Conservation (phyloP, 2,113 vertebrate genomes). For the Myotis yumanensis region DNA sequence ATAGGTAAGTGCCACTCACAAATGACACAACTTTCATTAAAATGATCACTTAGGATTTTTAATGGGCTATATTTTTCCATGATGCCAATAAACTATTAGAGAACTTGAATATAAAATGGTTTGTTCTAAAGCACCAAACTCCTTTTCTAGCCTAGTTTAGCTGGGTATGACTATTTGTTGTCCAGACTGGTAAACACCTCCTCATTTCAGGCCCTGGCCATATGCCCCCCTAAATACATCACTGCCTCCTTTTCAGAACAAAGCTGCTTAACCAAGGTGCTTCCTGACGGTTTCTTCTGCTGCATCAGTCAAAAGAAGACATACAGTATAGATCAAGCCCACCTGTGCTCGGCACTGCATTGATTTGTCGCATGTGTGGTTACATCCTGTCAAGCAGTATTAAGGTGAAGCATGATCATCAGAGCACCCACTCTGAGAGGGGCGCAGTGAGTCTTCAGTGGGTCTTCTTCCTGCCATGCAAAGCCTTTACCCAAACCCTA, state of each 20-base stretch:
- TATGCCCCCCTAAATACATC: constrained; percentile 48
- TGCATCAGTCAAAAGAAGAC: constrained; percentile 60
- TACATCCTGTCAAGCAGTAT: constrained; percentile 56
- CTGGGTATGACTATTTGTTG: not conserved
- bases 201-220: constrained; percentile 40
- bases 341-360: constrained; percentile 55
- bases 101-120: not conserved
- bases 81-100: constrained; percentile 41
- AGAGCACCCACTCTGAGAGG: constrained; percentile 19
- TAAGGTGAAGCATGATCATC: constrained; percentile 53
- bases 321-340: not conserved
- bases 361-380: constrained; percentile 58
- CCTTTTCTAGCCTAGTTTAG: not conserved
- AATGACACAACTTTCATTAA: not conserved
- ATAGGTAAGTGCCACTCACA: not conserved
- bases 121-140: not conserved
- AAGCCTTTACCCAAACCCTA: not conserved
- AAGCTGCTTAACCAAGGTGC: constrained; percentile 62
- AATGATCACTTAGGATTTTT: not conserved
- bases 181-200: constrained; percentile 5
- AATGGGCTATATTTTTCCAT: constrained; percentile 32
- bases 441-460: not conserved
- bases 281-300: constrained; percentile 36
- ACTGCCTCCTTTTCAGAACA: constrained; percentile 53
- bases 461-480: not conserved